Evolutionary conservation across 2,113 vertebrate species (phyloP).

Genomic region (Rhynchomys soricoides): DNA sequence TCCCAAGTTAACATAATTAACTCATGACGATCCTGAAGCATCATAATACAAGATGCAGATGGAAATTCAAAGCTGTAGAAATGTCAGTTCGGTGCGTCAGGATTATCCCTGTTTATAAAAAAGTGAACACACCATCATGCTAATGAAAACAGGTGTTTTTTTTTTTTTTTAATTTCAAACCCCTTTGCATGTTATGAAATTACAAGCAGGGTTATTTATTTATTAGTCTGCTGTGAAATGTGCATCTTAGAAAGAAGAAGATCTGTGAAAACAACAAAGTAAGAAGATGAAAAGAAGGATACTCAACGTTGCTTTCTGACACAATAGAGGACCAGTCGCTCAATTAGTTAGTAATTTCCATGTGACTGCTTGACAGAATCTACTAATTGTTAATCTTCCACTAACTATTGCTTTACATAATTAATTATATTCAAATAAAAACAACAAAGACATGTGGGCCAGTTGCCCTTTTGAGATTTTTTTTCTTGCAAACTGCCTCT

Average conservation of each 20-base stretch:
- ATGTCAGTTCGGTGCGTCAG: slow-evolving; percentile 85
- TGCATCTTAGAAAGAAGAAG: slow-evolving; percentile 66
- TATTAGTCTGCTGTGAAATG: slow-evolving; percentile 83
- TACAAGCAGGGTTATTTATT: slow-evolving; percentile 83
- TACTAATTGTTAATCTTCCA: slow-evolving; percentile 96
- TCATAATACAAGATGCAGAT: slow-evolving; percentile 88
- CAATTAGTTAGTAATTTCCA: slow-evolving; percentile 96
- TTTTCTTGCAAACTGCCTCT: slow-evolving; percentile 82
- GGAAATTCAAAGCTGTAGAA: slow-evolving; percentile 90
- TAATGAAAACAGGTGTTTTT: slow-evolving; percentile 90
- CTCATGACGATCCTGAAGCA: slow-evolving; percentile 88
- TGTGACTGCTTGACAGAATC: slow-evolving; percentile 95
- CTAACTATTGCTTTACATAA: slow-evolving; percentile 95
- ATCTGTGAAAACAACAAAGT: slow-evolving; percentile 80
- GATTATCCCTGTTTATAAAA: slow-evolving; percentile 83
- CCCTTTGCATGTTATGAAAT: slow-evolving; percentile 82
- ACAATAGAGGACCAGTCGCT: slow-evolving; percentile 95
- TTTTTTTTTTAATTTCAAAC: slow-evolving; percentile 82
- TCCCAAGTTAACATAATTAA: slow-evolving; percentile 91
- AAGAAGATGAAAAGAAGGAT: slow-evolving; percentile 84
- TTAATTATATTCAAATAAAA: slow-evolving; percentile 94
- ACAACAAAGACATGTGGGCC: slow-evolving; percentile 91
- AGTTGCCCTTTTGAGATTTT: slow-evolving; percentile 89
- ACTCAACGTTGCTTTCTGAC: slow-evolving; percentile 87
- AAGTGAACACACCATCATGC: slow-evolving; percentile 83